Base-by-base conservation (phyloP, 2,888 invertebrate genomes). In the Lucinisca nassula region DNA sequence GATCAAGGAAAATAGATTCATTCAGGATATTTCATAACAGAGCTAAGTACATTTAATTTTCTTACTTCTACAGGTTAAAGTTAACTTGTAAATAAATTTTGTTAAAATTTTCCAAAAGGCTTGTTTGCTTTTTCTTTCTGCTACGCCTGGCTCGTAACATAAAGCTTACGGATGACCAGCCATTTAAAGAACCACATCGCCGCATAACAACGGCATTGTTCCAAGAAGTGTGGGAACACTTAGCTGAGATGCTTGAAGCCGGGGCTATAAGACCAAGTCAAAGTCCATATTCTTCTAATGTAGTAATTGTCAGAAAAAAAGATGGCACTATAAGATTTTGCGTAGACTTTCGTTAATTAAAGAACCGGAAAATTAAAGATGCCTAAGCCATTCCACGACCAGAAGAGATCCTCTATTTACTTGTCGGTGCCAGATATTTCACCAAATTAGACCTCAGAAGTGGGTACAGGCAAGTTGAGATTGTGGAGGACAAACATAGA, bases 341-440 rank as follows among this genome's bases (percentile, higher is more conserved):
- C 35, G 58, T 80, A 14, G 80, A 80, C 55, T 80, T 67, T 38
- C n/a, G 79, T 17, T 30, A 67, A 24, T 38, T 79, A 27, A 58
- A 37, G 12, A 58, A 32, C 38, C 79, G 80, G 30, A 89, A 87
- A 0, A 45, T 74, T 2, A 79, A 84, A 32, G 88, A 88, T 79
- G 75, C 88, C 1, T 85, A 87, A 45, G 88, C 92, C 4, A 38
- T 91, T 4, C 90, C 90, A 0, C 27, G 87, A 21, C 80, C 89
- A 17, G 85, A 84, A 32, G 91, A 91, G 27, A 80, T 83, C 12
- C 45, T 45, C 10, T 27, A 74, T 40, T 17, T 45, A 21, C 45
- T 40, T 30, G 74, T 32, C 12, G 55, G 76, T 30, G 55, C 51
- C 51, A 37, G 55, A 24, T 51, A 51, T 10, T 76, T 51, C 24